Evolutionary conservation across 1,140 invertebrate genomes (phyloP), one percentile per base, ranked within the genome.

Genomic region (Drosophila sturtevanti): DNA sequence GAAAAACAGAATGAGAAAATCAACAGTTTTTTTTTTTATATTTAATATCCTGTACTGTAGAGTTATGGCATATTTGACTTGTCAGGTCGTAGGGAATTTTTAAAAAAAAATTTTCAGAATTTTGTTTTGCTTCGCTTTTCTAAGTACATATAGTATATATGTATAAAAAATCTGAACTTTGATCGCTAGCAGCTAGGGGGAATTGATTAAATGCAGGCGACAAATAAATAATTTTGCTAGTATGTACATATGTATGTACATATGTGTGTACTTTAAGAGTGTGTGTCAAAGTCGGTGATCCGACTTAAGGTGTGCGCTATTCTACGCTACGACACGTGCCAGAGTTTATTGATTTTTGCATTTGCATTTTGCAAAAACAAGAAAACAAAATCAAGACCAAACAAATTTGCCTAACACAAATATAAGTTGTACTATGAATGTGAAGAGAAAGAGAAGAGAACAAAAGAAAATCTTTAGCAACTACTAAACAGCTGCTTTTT

Each of bases 331-430:
- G 54, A 56, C 54, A 56, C 54, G 54, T 56, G 54, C 54, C 54
- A 34, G 16, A 34, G 54, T 34, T 56, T 56, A 56, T 56, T 56
- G 54, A 56, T 56, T 56, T 56, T 56, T 35, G 54, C 54, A 56
- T 56, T 56, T 41, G 34, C 14, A 34, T 59, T 59, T 60, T 60
- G 35, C 58, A 38, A 60, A 84, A 79, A 76, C 72, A 56, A 56
- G 54, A 81, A 69, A 67, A 71, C 81, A 87, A 86, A 84, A 79
- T 79, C 76, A 56, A 56, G 54, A 86, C 69, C 65, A 69, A 69
- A 71, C 81, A 87, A 86, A 86, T 86, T 86, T 79, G 79, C 82
- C 87, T 81, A 86, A 35, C 70, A 81, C 82, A 81, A 87, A 86
- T 77, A 86, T 48, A 72, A 66, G 38, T 37, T 58, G 37, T 54